Conservation (phyloP, 2,888 invertebrate genomes). For the Euplexia lucipara region DNA sequence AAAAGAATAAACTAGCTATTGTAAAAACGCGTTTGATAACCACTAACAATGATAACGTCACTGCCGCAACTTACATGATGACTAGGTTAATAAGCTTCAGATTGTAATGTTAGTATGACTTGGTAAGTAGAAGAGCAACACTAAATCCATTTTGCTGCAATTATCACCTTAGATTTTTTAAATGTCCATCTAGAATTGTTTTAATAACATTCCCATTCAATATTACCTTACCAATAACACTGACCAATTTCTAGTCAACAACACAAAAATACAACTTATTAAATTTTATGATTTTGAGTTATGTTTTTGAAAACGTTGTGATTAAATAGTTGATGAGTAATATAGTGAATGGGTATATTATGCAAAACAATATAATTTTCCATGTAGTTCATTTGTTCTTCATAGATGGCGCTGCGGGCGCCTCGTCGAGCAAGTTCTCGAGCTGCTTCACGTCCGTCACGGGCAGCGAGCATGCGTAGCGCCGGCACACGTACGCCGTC, state of each 20-base stretch:
- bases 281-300: slow-evolving; percentile 10
- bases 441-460: slow-evolving; percentile 93
- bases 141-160: slow-evolving; percentile 22
- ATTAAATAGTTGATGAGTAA: slow-evolving; percentile 44
- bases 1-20: too few species aligned
- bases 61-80: slow-evolving; percentile 24
- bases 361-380: slow-evolving; percentile 41
- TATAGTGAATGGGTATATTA: slow-evolving; percentile 57
- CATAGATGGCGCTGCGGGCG: slow-evolving; percentile 58
- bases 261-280: too few species aligned
- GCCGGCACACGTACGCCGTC: slow-evolving; percentile 95
- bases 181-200: slow-evolving; percentile 25
- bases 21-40: slow-evolving; percentile 1
- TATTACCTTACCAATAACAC: neutral
- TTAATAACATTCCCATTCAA: slow-evolving; percentile 48
- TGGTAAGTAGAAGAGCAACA: slow-evolving; percentile 29
- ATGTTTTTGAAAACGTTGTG: slow-evolving; percentile 23
- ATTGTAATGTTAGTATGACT: slow-evolving; percentile 36
- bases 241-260: neutral
- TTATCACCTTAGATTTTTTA: slow-evolving; percentile 22
- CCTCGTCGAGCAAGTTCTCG: slow-evolving; percentile 90
- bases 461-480: slow-evolving; percentile 94
- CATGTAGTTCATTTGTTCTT: slow-evolving; percentile 57
- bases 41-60: slow-evolving; percentile 19
- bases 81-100: slow-evolving; percentile 55